Base-by-base conservation (phyloP, 2,797 vertebrate species). In the Gobio occitaniae region DNA sequence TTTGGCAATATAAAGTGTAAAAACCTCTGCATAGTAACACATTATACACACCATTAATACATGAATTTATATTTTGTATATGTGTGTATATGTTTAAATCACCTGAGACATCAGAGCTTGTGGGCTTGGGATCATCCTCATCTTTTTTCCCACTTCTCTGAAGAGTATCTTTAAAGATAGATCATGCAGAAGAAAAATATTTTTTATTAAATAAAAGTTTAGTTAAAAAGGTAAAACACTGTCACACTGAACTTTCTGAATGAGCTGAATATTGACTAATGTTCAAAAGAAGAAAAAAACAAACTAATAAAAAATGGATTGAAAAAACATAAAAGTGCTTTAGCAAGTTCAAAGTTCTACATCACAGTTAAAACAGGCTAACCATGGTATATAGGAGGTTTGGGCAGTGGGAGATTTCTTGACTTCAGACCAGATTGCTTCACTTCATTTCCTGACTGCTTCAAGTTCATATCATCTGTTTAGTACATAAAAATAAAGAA, bases 161-260 rank as follows among this genome's bases (percentile, higher is more conserved):
- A 56, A 56, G 19, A 56, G 54, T 56, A 21, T 56, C 19, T 56
- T 21, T 56, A 56, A 56, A 41, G 38, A 41, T 41, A 41, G 6
- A 41, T 56, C 54, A 56, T 56, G 54, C 54, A 56, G 54, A 56
- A n/a, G 21, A 59, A 59, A 59, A 59, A n/a, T n/a, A 3, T 4
- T 4, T 61, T 61, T 61, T 25, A 63, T 61, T 25, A 61, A 29
- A 63, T 63, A 63, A 25, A 63, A 63, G n/a, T 63, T 63, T 63
- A 61, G 56, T 61, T 61, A 25, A 61, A 25, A 61, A 61, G 56
- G 25, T 61, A 25, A 29, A 63, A 63, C 59, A 63, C 59, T 63
- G 11, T 29, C 59, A 63, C n/a, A 63, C 59, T 63, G 59, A 63
- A 63, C 59, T 63, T 63, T 63, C n/a, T 63, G n/a, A 63, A 63